phyloP scores from a whole-genome alignment of 2,888 invertebrate species.

The Embidobia sp. region DNA sequence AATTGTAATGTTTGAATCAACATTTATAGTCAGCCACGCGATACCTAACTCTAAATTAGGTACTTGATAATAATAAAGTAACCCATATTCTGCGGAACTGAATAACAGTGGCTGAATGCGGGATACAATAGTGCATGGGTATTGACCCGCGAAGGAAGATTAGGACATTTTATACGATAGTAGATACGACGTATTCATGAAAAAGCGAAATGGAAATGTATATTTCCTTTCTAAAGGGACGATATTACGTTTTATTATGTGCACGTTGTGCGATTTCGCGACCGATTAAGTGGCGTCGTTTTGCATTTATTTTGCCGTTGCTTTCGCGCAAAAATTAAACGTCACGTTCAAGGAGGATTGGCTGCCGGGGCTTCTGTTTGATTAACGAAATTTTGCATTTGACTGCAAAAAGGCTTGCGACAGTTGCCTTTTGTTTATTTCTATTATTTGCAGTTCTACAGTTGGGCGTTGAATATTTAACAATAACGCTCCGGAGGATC shows the following conservation, averaged over 20 bases:
- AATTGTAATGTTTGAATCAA: conserved; percentile 49
- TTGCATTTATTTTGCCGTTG: conserved; percentile 36
- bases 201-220: conserved; percentile 59
- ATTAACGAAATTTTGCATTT: neutral
- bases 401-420: too few species aligned
- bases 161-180: conserved; percentile 57
- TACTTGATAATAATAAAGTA: conserved; percentile 51
- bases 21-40: conserved; percentile 46
- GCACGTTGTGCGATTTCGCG: conserved; percentile 40
- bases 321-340: neutral
- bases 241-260: conserved; percentile 52
- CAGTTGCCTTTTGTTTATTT: too few species aligned
- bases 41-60: conserved; percentile 54
- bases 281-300: conserved; percentile 38
- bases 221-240: conserved; percentile 42
- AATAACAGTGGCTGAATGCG: conserved; percentile 46
- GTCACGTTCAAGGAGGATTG: neutral
- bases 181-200: conserved; percentile 52
- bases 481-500: neutral
- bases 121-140: conserved; percentile 49
- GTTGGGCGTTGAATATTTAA: neutral
- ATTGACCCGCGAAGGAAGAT: conserved; percentile 55
- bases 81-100: conserved; percentile 31
- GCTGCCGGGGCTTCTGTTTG: too few species aligned
- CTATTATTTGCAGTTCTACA: too few species aligned